Base-by-base conservation (phyloP, 2,797 vertebrate species). In the Cottoperca gobio region DNA sequence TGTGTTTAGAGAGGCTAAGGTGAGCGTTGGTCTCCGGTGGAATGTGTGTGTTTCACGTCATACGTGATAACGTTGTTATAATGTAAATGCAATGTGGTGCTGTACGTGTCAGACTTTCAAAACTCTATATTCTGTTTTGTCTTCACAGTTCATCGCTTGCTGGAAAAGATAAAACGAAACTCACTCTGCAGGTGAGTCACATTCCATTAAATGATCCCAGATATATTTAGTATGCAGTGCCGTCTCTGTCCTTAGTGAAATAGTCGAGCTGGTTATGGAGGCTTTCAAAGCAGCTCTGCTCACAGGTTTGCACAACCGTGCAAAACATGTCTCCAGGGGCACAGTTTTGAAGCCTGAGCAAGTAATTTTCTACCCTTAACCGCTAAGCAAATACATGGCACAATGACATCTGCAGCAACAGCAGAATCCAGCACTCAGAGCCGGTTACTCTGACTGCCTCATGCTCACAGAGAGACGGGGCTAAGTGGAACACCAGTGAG, bases 1-100 rank as follows among this genome's bases (percentile, higher is more conserved):
- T 99, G 0, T 99, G 97, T 93, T 91, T 99, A 87, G 98, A 99
- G 92, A 95, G 96, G 73, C 95, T 96, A 71, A 97, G 96, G 98
- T 99, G 88, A 94, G 93, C 6, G 14, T 39, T 26, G 24, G 2
- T 59, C 19, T 14, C 8, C 26, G 3, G 3, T 55, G 3, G 33
- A 58, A 24, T 54, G 14, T 59, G 12, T 70, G 3, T 26, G 6
- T 61, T 59, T 61, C 13, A 35, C 24, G 33, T 35, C 7, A 8
- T 9, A 1, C 42, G 8, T 43, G n/a, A 54, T n/a, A 33, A 49
- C 10, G 54, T 26, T n/a, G 13, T 23, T 33, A 8, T 1, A 19
- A 45, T 54, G 1, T 53, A 10, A 48, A 57, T 16, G 26, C 14
- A 26, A 60, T 19, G 49, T 39, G 21, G 13, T 64, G 19, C 31